Evolutionary conservation across 2,113 vertebrate species (phyloP).

Genomic region (Mormoops blainvillei): DNA sequence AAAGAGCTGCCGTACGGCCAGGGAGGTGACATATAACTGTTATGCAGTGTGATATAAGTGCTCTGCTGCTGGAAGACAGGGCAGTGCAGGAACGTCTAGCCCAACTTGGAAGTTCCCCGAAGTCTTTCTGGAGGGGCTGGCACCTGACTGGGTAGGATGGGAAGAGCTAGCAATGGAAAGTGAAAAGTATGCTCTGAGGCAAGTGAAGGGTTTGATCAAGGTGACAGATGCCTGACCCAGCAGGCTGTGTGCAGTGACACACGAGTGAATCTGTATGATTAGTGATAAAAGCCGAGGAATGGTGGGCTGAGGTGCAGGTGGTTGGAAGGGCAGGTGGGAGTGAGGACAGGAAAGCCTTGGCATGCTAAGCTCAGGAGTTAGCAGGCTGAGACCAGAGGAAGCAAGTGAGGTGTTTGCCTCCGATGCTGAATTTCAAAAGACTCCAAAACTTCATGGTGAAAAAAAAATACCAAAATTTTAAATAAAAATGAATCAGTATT

Average conservation of each 20-base stretch:
- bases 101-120: background rate
- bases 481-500: background rate
- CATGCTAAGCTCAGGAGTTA: background rate
- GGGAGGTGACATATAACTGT: background rate
- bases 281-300: background rate
- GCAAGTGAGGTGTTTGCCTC: background rate
- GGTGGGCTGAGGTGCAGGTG: background rate
- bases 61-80: too few species aligned
- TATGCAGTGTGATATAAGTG: background rate
- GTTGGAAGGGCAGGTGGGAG: background rate
- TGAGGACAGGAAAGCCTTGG: too few species aligned
- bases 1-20: background rate
- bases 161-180: background rate
- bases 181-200: background rate
- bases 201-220: background rate
- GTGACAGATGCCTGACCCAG: background rate
- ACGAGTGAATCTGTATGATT: background rate
- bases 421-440: background rate
- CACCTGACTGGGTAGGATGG: background rate
- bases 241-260: background rate
- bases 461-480: background rate
- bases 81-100: background rate
- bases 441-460: background rate
- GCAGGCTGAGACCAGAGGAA: background rate
- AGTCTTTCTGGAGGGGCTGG: background rate